phyloP scores from a whole-genome alignment of 92 coral and sea anemone species.

The Bergia puertoricense region DNA sequence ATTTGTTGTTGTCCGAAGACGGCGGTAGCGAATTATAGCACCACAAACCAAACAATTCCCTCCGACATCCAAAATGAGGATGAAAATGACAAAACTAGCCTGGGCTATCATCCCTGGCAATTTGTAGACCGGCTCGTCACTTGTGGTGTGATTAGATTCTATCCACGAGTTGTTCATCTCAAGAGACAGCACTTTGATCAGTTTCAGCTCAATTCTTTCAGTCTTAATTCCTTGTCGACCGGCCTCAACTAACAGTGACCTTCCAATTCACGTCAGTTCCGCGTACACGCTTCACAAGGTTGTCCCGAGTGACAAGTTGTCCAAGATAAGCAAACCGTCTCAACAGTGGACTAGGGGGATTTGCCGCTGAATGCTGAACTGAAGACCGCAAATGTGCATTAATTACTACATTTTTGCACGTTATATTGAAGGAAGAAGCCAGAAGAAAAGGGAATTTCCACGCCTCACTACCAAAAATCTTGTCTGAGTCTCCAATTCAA shows the following conservation, averaged over 20 bases:
- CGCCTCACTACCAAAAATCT: not conserved
- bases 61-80: conserved; percentile 83
- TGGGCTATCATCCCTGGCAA: conserved; percentile 74
- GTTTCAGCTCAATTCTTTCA: not conserved
- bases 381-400: not conserved
- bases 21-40: conserved; percentile 78
- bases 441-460: not conserved
- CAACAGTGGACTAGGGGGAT: not conserved
- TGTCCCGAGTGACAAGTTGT: conserved; percentile 27
- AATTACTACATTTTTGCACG: conserved; percentile 17
- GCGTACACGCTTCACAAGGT: not conserved
- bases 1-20: conserved; percentile 89
- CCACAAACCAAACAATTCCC: conserved; percentile 90
- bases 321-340: conserved; percentile 9
- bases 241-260: not conserved
- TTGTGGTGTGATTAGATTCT: not conserved
- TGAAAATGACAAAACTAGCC: conserved; percentile 87
- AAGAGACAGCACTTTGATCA: not conserved
- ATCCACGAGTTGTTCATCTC: conserved; percentile 35
- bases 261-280: not conserved
- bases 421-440: conserved; percentile 3
- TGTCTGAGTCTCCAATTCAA: conserved; percentile 4
- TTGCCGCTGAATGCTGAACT: not conserved
- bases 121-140: conserved; percentile 21
- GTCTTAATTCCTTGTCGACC: not conserved